These are phyloP conservation scores for Peromyscus nudipes DNA, from an alignment of 2,797 vertebrate genomes.

Conservation along the genomic window DNA sequence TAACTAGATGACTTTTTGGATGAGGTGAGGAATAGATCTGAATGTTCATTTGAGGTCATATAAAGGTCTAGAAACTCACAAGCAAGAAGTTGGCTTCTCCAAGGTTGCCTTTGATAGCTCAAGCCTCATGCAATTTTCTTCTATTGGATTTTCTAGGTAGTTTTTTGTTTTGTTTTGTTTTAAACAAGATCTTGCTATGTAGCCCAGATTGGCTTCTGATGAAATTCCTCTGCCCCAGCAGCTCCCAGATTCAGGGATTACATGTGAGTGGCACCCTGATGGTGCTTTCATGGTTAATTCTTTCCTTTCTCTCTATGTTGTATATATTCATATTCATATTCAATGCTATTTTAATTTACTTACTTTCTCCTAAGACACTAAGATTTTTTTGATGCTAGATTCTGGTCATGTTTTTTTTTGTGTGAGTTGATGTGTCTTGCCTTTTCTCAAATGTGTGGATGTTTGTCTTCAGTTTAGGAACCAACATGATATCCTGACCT, in stretches of 20 bases:
- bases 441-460: neutral
- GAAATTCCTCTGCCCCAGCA: neutral
- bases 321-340: neutral
- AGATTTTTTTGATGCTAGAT: neutral
- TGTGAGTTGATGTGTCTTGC: neutral
- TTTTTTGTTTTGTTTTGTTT: neutral
- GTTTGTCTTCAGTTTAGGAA: neutral
- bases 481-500: slow-evolving; percentile 21
- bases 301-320: neutral
- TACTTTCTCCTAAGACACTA: neutral
- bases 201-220: neutral
- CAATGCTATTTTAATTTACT: neutral
- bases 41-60: neutral
- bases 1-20: neutral
- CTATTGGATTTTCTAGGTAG: neutral
- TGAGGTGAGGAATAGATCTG: neutral
- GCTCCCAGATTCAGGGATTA: neutral
- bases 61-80: neutral
- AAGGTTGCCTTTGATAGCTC: neutral
- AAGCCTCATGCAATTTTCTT: neutral
- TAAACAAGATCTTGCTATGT: neutral
- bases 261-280: neutral
- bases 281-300: neutral
- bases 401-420: slow-evolving; percentile 11
- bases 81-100: neutral